Base-by-base conservation (phyloP, 2,888 invertebrate species). In the Cylindroiulus punctatus region DNA sequence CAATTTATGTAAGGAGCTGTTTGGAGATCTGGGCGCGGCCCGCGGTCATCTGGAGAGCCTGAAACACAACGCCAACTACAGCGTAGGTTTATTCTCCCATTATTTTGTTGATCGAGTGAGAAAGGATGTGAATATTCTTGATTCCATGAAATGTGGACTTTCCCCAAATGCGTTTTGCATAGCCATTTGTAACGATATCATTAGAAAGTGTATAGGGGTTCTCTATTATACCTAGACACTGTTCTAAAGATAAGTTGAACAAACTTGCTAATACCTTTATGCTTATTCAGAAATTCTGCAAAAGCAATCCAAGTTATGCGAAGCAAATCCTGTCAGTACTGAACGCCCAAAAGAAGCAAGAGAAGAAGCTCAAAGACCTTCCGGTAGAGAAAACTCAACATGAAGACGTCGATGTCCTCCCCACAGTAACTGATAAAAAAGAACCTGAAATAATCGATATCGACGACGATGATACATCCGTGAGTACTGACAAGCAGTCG, bases 11-110 rank as follows among this genome's bases (percentile, higher is more conserved):
- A 88, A 89, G 52, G 89, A 88, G 65, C 90, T 90, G 85, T 87
- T 88, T 65, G 90, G 90, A 22, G 90, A 90, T 87, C 88, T 87
- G 8, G 87, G 88, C 1, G 89, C 89, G 88, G 90, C 89, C 40
- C 89, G 89, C 81, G 88, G 88, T 82, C 90, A 90, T 87, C 88
- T 90, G 52, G 89, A 89, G 85, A 89, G 89, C 87, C 88, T 89
- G 84, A 87, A 88, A 40, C 90, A 90, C 87, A 90, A 89, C 87
- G 86, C 88, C 12, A 89, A 88, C 76, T 90, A 90, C 86, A 87
- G 88, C 89, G 90, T 90, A 87, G 44, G 87, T 86, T 76, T 76
- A 30, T 44, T 44, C 7, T 36, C 3, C 36, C 36, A 36, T n/a
- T n/a, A n/a, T n/a, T n/a, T n/a, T n/a, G n/a, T n/a, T n/a, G n/a